phyloP scores from a whole-genome alignment of 2,888 invertebrate genomes.

The Lottia scabra region DNA sequence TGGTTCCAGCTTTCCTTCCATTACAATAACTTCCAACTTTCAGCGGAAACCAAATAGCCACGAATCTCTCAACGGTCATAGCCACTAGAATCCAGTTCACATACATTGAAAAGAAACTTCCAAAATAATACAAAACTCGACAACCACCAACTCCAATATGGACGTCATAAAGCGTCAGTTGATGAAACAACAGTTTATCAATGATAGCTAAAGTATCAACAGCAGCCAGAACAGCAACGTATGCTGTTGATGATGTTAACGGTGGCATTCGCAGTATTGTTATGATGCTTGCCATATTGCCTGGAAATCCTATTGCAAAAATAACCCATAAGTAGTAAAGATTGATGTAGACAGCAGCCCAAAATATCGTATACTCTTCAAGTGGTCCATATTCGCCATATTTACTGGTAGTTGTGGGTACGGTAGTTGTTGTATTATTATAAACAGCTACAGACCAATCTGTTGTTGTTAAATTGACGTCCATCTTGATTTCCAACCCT shows the following conservation, averaged over 20 bases:
- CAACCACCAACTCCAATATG: conserved; percentile 44
- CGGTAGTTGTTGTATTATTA: background rate
- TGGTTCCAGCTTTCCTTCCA: conserved; percentile 31
- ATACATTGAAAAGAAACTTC: conserved; percentile 47
- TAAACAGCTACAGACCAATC: background rate
- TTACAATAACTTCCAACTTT: conserved; percentile 42
- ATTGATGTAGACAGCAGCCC: conserved; percentile 44
- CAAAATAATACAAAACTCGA: conserved; percentile 44
- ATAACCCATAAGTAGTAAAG: conserved; percentile 50
- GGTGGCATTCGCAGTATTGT: conserved; percentile 51
- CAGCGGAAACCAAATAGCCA: conserved; percentile 60
- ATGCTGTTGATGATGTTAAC: conserved; percentile 46
- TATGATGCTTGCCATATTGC: conserved; percentile 50
- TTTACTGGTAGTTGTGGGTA: background rate
- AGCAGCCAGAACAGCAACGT: conserved; percentile 50
- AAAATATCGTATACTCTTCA: conserved; percentile 28
- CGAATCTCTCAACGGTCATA: conserved; percentile 57
- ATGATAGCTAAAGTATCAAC: conserved; percentile 50
- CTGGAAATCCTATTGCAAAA: conserved; percentile 49
- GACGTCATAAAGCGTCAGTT: conserved; percentile 41
- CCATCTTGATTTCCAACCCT: too few species aligned
- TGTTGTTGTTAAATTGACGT: background rate
- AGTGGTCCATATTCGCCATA: conserved; percentile 13
- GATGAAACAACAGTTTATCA: conserved; percentile 42
- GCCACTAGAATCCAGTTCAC: conserved; percentile 60